A percentile compares a stretch with the other conserved stretches of the same genome.
Evolutionary conservation across 2,888 invertebrate genomes (phyloP).

Genomic region (Ariolimax columbianus): DNA sequence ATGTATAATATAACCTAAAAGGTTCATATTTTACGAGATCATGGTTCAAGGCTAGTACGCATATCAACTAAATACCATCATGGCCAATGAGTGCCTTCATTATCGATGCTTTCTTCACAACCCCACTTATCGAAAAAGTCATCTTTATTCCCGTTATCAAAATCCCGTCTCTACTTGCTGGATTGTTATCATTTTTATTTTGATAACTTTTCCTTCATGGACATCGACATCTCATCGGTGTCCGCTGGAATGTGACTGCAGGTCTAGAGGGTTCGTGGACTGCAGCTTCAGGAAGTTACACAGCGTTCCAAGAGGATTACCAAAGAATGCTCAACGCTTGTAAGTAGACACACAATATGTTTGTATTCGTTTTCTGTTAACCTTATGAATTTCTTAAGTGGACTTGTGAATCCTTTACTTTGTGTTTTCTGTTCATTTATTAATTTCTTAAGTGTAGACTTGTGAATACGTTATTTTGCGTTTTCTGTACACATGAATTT

Average conservation of each 20-base stretch:
- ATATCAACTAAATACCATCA: neutral
- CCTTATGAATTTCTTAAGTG: too few species aligned
- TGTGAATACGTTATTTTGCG: neutral
- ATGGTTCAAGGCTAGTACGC: neutral
- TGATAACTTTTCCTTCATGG: slow-evolving; percentile 27
- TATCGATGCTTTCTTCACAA: too few species aligned
- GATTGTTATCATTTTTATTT: neutral
- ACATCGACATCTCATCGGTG: slow-evolving; percentile 39
- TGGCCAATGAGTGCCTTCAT: neutral
- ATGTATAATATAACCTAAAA: neutral
- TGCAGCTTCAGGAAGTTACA: slow-evolving; percentile 53
- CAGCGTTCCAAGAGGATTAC: slow-evolving; percentile 51
- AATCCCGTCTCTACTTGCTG: neutral
- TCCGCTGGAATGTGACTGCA: slow-evolving; percentile 52
- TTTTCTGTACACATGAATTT: neutral
- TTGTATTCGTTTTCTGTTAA: too few species aligned
- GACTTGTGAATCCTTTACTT: too few species aligned
- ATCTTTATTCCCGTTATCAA: neutral
- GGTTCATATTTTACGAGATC: neutral
- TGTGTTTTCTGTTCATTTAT: too few species aligned
- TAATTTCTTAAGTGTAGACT: too few species aligned
- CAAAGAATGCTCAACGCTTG: slow-evolving; percentile 45
- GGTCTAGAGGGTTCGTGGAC: slow-evolving; percentile 52
- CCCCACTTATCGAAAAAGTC: neutral
- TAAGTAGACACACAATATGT: slow-evolving; percentile 38